phyloP scores from a whole-genome alignment of 2,888 invertebrate species.

The Nezara viridula region DNA sequence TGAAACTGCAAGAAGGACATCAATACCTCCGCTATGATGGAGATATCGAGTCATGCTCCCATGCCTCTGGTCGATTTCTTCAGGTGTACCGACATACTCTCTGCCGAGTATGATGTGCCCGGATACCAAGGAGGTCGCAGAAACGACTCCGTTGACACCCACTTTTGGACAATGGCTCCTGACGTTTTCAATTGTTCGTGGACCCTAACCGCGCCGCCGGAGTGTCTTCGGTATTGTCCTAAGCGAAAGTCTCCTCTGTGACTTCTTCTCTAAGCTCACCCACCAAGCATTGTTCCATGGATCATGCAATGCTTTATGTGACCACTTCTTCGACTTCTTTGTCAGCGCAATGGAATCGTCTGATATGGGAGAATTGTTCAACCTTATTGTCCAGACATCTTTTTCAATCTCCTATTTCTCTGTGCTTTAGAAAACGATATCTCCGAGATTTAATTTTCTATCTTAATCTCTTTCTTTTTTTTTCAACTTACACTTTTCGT shows the following conservation, averaged over 20 bases:
- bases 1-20: not conserved
- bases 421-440: not conserved
- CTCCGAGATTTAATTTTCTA: not conserved
- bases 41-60: not conserved
- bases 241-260: not conserved
- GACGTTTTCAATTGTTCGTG: not conserved
- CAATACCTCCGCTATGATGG: not conserved
- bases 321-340: not conserved
- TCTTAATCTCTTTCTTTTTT: not conserved
- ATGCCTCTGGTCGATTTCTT: not conserved
- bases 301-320: not conserved
- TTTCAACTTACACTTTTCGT: too few relatives aligned
- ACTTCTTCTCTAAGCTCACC: conserved; percentile 11
- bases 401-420: not conserved
- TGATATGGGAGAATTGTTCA: not conserved
- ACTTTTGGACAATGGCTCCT: not conserved
- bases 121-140: not conserved
- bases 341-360: not conserved
- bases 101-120: not conserved
- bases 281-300: not conserved
- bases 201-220: not conserved
- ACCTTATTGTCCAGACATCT: not conserved
- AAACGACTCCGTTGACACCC: not conserved
- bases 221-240: not conserved
- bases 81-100: not conserved